Percentiles rank a stretch among this genome's conserved stretches.
Conservation (phyloP, 1,140 invertebrate species). For the Meloidogyne hapla region DNA sequence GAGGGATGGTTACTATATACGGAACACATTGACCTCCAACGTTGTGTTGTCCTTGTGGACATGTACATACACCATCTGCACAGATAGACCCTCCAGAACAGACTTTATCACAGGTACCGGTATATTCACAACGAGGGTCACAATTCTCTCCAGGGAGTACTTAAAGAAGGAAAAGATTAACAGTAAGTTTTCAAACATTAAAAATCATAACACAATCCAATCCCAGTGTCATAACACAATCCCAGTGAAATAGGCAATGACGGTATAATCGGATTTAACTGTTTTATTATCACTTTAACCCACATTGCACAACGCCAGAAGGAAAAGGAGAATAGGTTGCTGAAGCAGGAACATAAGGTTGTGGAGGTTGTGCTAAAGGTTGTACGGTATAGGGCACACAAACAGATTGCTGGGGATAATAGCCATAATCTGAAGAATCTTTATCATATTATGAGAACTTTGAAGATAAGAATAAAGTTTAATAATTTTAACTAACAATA, state of each 20-base stretch:
- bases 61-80: conserved; percentile 50
- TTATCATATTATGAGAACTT: no score
- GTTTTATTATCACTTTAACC: not conserved
- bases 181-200: not conserved
- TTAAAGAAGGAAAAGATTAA: not conserved
- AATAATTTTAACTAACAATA: no score
- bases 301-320: conserved; percentile 28
- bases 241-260: no score
- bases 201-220: not conserved
- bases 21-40: conserved; percentile 47
- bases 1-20: conserved; percentile 30
- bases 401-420: conserved; percentile 10
- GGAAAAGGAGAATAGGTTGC: conserved; percentile 26
- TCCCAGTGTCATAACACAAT: not conserved
- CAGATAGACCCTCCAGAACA: conserved; percentile 43
- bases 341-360: not conserved
- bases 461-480: not conserved
- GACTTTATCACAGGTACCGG: conserved; percentile 34
- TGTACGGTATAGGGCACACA: conserved; percentile 19
- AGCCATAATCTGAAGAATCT: not conserved
- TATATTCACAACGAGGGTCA: conserved; percentile 47
- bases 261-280: not conserved
- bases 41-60: conserved; percentile 44
- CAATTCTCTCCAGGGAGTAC: conserved; percentile 45
- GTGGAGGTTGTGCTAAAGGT: conserved; percentile 9